Evolutionary conservation across 2,797 vertebrate species (phyloP).

Genomic region (Dipus sagitta): DNA sequence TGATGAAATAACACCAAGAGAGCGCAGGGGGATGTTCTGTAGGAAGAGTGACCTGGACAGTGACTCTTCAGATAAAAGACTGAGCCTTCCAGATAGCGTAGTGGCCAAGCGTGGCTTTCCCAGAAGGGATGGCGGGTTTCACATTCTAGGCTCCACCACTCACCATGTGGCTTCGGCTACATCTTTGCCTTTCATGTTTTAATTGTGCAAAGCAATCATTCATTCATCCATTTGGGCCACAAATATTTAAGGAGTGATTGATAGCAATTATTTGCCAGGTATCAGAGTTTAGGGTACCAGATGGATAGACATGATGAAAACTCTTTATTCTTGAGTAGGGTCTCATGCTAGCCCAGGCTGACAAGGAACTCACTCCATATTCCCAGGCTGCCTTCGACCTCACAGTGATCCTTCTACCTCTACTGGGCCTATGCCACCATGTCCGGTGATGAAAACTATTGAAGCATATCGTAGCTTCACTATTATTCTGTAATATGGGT

Average conservation of each 20-base stretch:
- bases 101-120: not conserved
- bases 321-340: not conserved
- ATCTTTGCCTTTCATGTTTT: not conserved
- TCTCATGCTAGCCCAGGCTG: too few relatives aligned
- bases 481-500: not conserved
- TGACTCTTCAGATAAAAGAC: not conserved
- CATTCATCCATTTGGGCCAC: not conserved
- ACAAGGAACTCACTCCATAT: too few relatives aligned
- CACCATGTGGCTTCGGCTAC: not conserved
- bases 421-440: too few relatives aligned
- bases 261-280: not conserved
- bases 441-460: not conserved
- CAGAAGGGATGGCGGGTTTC: not conserved
- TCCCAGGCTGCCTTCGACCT: too few relatives aligned
- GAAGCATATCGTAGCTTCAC: not conserved
- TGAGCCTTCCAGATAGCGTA: not conserved
- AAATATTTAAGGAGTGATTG: constrained; percentile 9
- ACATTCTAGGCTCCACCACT: not conserved
- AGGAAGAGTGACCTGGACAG: not conserved
- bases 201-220: too few relatives aligned
- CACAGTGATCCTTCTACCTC: too few relatives aligned
- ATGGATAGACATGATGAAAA: not conserved
- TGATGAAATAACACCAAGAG: not conserved
- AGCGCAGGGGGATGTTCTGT: not conserved
- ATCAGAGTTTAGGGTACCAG: not conserved